A percentile compares a stretch with the other conserved stretches of the same genome.
Conservation (phyloP, 92 coral and sea anemone species). For the Zoanthus gigantus region DNA sequence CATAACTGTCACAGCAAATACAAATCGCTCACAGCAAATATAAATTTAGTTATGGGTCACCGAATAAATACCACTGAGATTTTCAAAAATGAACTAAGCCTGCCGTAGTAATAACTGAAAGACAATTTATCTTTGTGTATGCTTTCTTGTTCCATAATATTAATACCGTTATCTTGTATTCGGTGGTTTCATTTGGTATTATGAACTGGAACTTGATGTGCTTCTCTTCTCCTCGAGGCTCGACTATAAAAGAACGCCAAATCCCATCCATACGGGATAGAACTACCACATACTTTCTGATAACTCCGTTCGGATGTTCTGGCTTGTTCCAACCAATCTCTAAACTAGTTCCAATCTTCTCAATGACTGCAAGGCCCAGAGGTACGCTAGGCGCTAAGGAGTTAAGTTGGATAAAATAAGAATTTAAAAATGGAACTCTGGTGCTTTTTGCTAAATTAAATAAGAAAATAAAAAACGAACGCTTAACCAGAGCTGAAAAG, state of each 20-base stretch:
- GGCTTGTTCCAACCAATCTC: constrained; percentile 81
- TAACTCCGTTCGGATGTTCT: constrained; percentile 73
- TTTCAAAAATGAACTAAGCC: no score
- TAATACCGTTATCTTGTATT: constrained; percentile 78
- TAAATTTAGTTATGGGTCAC: no score
- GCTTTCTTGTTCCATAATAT: no score
- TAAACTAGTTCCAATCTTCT: constrained; percentile 66
- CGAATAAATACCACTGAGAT: no score
- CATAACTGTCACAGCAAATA: no score
- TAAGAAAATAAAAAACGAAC: no score
- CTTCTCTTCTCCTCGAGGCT: constrained; percentile 46
- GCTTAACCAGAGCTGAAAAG: no score
- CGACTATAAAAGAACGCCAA: constrained; percentile 52
- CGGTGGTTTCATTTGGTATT: constrained; percentile 75
- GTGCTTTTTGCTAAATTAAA: no score
- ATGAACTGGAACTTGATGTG: constrained; percentile 49
- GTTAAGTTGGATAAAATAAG: neutral
- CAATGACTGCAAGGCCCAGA: constrained; percentile 67
- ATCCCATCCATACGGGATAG: constrained; percentile 55
- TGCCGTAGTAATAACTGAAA: no score
- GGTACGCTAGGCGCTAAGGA: constrained; percentile 80
- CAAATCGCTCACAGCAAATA: no score
- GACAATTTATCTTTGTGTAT: no score
- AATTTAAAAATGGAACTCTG: neutral
- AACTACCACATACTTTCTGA: constrained; percentile 74